Conservation (phyloP, 2,797 vertebrate genomes). For the Pantherophis vulpinus region DNA sequence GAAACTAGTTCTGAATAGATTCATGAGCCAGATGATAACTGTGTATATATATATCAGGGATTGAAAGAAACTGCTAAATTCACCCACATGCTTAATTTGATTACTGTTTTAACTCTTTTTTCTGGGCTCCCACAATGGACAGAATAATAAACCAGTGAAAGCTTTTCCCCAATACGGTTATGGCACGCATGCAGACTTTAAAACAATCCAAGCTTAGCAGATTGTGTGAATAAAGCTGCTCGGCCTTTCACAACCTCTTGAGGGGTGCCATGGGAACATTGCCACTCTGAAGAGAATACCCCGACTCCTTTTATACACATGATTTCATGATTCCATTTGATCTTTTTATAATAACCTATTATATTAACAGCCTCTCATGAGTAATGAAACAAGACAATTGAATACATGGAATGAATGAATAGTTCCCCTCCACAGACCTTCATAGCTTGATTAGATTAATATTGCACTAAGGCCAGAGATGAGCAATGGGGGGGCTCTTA, state of each 20-base stretch:
- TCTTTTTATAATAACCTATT: not conserved
- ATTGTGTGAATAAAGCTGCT: not conserved
- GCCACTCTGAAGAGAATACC: not conserved
- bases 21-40: not conserved
- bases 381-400: not conserved
- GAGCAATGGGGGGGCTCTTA: not conserved
- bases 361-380: not conserved
- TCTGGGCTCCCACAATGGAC: not conserved
- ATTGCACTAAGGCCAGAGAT: not conserved
- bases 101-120: not conserved
- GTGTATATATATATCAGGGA: not conserved
- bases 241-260: not conserved
- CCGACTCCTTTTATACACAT: not conserved
- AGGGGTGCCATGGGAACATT: not conserved
- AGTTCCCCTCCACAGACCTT: not conserved
- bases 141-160: not conserved
- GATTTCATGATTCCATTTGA: not conserved
- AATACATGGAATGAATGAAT: not conserved
- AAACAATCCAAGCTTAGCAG: not conserved
- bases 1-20: not conserved
- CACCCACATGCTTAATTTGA: not conserved
- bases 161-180: not conserved
- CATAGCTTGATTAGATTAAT: not conserved
- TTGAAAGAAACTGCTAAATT: not conserved
- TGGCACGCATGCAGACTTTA: not conserved